Evolutionary conservation across 1,140 invertebrate species (phyloP).

Genomic region (Hyposmocoma kahamanoa): DNA sequence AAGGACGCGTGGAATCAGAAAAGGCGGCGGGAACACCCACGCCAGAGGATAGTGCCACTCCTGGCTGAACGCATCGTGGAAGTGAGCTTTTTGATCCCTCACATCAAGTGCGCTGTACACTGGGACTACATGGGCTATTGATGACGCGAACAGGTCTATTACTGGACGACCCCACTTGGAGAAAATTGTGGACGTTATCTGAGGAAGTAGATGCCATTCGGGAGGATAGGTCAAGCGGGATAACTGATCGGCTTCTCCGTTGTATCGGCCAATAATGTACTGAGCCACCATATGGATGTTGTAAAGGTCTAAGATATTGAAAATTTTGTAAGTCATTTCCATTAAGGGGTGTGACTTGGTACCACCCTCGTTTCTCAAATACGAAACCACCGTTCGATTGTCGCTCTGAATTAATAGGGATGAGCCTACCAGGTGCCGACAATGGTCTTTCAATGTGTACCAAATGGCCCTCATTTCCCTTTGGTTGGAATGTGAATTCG

Average conservation of each 20-base stretch:
- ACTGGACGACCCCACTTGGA: conserved; percentile 20
- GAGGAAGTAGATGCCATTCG: conserved; percentile 27
- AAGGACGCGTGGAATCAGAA: conserved; percentile 23
- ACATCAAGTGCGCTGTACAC: conserved; percentile 21
- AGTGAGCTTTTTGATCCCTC: conserved; percentile 19
- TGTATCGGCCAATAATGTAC: conserved; percentile 12
- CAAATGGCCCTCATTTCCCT: background rate
- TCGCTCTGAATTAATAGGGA: conserved; percentile 25
- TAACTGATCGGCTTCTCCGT: conserved; percentile 11
- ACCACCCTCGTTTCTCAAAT: conserved; percentile 31
- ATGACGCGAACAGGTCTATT: conserved; percentile 32
- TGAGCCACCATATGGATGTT: background rate
- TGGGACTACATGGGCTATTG: conserved; percentile 18
- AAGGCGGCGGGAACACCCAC: conserved; percentile 33
- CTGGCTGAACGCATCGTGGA: conserved; percentile 27
- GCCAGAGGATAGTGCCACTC: conserved; percentile 27
- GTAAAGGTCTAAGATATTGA: background rate
- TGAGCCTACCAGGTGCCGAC: background rate
- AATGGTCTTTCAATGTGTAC: background rate
- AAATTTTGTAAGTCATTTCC: conserved; percentile 17
- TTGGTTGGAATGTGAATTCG: background rate
- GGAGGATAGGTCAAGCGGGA: conserved; percentile 8
- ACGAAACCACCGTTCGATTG: conserved; percentile 25
- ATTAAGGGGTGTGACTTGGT: conserved; percentile 24
- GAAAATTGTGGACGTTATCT: conserved; percentile 21